These are phyloP conservation scores for Idaea straminata DNA, from an alignment of 2,888 invertebrate genomes.

Conservation along the genomic window DNA sequence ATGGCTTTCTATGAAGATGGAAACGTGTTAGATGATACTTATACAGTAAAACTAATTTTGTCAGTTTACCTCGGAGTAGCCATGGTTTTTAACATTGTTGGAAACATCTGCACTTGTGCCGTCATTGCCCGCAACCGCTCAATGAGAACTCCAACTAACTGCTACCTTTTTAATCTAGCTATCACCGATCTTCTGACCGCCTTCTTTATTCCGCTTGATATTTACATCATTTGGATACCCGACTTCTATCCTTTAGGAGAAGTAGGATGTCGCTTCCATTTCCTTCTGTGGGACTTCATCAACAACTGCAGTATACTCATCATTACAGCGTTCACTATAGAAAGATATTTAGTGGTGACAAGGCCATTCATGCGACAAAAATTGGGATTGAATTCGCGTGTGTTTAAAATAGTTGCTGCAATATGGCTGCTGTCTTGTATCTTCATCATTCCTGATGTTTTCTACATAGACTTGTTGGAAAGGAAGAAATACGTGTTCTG, in stretches of 20 bases:
- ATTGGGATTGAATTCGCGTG: constrained; percentile 87
- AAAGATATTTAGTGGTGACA: constrained; percentile 91
- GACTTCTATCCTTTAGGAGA: constrained; percentile 88
- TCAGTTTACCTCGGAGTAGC: constrained; percentile 81
- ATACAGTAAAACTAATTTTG: constrained; percentile 74
- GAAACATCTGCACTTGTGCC: constrained; percentile 88
- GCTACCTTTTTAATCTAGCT: constrained; percentile 88
- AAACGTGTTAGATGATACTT: constrained; percentile 69
- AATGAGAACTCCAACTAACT: constrained; percentile 92
- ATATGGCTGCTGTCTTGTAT: constrained; percentile 89
- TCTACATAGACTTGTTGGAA: constrained; percentile 58
- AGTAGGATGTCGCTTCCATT: constrained; percentile 86
- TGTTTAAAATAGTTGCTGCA: constrained; percentile 83
- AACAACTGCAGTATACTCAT: constrained; percentile 90
- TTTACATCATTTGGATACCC: constrained; percentile 87
- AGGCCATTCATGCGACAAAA: constrained; percentile 90
- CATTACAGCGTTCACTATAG: constrained; percentile 92
- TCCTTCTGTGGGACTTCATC: constrained; percentile 89
- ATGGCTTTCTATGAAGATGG: constrained; percentile 55
- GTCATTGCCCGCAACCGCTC: constrained; percentile 86
- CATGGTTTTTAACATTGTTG: constrained; percentile 85
- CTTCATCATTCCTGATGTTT: constrained; percentile 84
- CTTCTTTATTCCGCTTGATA: constrained; percentile 87
- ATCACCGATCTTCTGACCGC: constrained; percentile 87
- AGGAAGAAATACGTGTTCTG: constrained; percentile 60